These are phyloP conservation scores for Drosophila trapezifrons DNA, from an alignment of 1,140 invertebrate genomes.

Conservation along the genomic window DNA sequence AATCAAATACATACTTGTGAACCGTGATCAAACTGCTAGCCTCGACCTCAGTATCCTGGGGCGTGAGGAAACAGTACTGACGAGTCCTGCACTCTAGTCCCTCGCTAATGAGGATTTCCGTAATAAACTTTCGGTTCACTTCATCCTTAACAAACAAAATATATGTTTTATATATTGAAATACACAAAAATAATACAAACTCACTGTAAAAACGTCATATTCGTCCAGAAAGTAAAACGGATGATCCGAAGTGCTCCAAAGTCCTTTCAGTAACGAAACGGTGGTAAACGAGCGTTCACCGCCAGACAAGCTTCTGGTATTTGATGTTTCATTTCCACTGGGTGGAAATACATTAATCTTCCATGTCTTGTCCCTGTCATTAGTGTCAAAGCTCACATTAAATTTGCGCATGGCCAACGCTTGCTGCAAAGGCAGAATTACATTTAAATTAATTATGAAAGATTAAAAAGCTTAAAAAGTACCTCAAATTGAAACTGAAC, in stretches of 20 bases:
- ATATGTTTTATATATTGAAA: constrained; percentile 86
- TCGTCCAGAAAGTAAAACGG: constrained; percentile 99
- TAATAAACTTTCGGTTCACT: constrained; percentile 88
- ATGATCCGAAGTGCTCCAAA: constrained; percentile 95
- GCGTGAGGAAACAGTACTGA: constrained; percentile 92
- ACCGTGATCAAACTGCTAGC: constrained; percentile 86
- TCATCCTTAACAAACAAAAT: constrained; percentile 86
- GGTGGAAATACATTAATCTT: constrained; percentile 86
- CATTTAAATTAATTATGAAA: neutral
- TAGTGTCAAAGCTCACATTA: constrained; percentile 87
- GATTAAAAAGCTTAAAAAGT: neutral
- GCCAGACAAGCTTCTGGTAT: constrained; percentile 91
- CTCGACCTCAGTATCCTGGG: constrained; percentile 88
- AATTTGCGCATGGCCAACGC: constrained; percentile 63
- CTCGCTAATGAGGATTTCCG: constrained; percentile 88
- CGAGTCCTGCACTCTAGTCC: constrained; percentile 86
- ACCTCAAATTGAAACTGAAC: constrained; percentile 64
- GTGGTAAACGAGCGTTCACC: constrained; percentile 98
- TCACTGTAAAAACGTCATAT: constrained; percentile 99
- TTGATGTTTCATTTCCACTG: constrained; percentile 81
- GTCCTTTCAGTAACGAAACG: constrained; percentile 95
- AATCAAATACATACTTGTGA: constrained; percentile 80
- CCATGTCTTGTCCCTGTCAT: constrained; percentile 86
- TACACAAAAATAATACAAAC: constrained; percentile 86
- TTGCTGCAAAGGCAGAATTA: constrained; percentile 25